These are phyloP conservation scores for Gracilinanus agilis DNA, from an alignment of 2,113 vertebrate species.

Conservation along the genomic window DNA sequence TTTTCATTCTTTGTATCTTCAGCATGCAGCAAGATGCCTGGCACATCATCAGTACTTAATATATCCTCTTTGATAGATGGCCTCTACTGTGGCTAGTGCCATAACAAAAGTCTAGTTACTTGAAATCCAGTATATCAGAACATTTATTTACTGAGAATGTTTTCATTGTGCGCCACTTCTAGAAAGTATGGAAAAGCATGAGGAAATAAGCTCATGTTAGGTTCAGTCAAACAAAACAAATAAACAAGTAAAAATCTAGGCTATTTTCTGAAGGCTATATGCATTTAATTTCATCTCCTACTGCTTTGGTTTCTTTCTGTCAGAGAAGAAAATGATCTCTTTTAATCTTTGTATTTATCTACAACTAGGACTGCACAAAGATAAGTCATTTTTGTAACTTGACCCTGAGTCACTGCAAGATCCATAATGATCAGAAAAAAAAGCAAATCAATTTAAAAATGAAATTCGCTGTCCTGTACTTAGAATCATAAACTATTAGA, in stretches of 20 bases:
- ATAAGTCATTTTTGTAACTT: slow-evolving; percentile 70
- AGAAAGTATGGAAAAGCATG: not conserved
- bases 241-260: not conserved
- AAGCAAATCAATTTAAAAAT: not conserved
- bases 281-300: not conserved
- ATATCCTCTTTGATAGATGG: not conserved
- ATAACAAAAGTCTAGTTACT: not conserved
- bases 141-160: not conserved
- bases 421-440: slow-evolving; percentile 65
- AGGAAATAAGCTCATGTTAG: slow-evolving; percentile 39
- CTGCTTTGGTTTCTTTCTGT: not conserved
- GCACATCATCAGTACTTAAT: not conserved
- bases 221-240: not conserved
- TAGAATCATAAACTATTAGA: slow-evolving; percentile 28
- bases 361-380: slow-evolving; percentile 24
- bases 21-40: not conserved
- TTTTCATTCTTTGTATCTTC: not conserved
- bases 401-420: slow-evolving; percentile 55
- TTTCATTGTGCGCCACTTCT: slow-evolving; percentile 15
- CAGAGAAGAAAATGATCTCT: not conserved
- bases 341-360: slow-evolving; percentile 28
- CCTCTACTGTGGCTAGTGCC: not conserved
- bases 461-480: slow-evolving; percentile 58
- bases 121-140: slow-evolving; percentile 23
- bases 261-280: not conserved